These are phyloP conservation scores for Tinea pellionella DNA, from an alignment of 2,888 invertebrate species.

Conservation along the genomic window DNA sequence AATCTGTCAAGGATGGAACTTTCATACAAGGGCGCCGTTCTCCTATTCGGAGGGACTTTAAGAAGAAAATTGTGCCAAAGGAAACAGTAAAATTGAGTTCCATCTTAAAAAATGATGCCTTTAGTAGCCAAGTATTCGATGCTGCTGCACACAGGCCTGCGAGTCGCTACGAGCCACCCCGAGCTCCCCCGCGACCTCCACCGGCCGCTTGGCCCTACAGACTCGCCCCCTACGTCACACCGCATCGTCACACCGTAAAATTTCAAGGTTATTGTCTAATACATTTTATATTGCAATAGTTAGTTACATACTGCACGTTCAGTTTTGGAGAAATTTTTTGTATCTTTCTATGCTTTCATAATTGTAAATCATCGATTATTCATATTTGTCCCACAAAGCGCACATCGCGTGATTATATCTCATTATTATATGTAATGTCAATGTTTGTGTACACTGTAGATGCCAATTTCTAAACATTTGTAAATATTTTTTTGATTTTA, in stretches of 20 bases:
- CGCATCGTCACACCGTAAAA: constrained; percentile 75
- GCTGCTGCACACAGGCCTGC: constrained; percentile 80
- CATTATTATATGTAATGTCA: constrained; percentile 15
- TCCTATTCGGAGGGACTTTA: constrained; percentile 55
- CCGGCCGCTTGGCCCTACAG: constrained; percentile 54
- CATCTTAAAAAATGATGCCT: constrained; percentile 60
- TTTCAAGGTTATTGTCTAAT: constrained; percentile 74
- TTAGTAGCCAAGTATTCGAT: constrained; percentile 78
- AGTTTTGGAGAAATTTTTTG: constrained; percentile 8
- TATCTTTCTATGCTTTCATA: constrained; percentile 16
- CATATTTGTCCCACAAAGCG: constrained; percentile 14
- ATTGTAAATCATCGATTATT: constrained; percentile 18
- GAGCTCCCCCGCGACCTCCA: constrained; percentile 65
- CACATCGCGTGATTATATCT: constrained; percentile 20
- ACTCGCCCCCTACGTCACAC: constrained; percentile 56
- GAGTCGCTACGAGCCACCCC: constrained; percentile 80
- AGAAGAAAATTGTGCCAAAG: constrained; percentile 40
- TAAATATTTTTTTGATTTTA: constrained; percentile 17
- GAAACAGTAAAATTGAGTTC: constrained; percentile 59
- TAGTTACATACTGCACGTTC: background rate
- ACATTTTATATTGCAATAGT: constrained; percentile 20
- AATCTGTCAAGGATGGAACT: constrained; percentile 64
- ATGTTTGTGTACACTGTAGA: background rate
- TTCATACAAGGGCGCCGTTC: constrained; percentile 39
- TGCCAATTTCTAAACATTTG: background rate